phyloP scores from a whole-genome alignment of 2,113 vertebrate species.

The Phalacrocorax brasilianus region DNA sequence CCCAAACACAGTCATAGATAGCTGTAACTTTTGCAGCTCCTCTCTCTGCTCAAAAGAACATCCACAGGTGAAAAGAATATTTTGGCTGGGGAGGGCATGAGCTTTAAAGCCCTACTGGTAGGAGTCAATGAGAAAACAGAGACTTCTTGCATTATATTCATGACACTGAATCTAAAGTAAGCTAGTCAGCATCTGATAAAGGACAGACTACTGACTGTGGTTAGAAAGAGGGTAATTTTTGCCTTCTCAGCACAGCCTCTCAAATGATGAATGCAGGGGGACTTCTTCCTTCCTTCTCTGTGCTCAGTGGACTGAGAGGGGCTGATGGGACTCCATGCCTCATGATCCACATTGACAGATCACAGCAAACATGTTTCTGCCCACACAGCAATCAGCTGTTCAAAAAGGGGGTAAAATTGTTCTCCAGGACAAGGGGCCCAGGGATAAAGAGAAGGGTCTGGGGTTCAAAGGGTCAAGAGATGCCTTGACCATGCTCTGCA shows the following conservation, averaged over 20 bases:
- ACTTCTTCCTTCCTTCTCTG: not conserved
- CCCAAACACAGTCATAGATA: not conserved
- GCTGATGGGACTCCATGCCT: not conserved
- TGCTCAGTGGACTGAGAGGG: not conserved
- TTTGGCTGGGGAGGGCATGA: not conserved
- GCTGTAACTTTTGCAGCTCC: not conserved
- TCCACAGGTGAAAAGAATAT: not conserved
- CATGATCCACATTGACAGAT: not conserved
- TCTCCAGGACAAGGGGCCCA: not conserved
- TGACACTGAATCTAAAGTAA: not conserved
- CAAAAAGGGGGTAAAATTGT: not conserved
- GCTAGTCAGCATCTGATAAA: not conserved
- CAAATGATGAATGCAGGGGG: not conserved
- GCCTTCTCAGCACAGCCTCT: not conserved
- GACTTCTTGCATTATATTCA: not conserved
- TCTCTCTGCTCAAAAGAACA: not conserved
- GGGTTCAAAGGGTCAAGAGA: not conserved
- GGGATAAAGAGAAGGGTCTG: not conserved
- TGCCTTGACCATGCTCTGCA: not conserved
- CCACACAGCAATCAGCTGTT: not conserved
- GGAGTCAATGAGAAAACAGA: not conserved
- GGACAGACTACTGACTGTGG: not conserved
- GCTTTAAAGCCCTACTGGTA: not conserved
- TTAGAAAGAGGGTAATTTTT: not conserved
- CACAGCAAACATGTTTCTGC: not conserved